Conservation (phyloP, 2,113 vertebrate species). For the Pelvicachromis taeniatus region DNA sequence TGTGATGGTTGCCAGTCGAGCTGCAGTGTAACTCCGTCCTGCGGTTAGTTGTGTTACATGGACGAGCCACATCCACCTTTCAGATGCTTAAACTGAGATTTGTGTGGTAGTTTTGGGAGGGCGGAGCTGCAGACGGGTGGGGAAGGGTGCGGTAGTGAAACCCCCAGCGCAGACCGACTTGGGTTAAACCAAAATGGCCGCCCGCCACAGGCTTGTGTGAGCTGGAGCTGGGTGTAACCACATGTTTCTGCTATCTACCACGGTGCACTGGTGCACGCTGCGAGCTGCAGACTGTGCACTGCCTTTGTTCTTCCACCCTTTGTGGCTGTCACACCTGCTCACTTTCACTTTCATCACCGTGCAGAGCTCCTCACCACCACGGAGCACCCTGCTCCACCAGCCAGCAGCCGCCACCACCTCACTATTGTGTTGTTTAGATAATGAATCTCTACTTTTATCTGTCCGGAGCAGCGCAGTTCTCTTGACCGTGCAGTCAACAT, state of each 20-base stretch:
- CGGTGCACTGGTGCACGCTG: neutral
- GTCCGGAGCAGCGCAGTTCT: neutral
- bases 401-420: neutral
- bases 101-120: constrained; percentile 4
- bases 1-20: neutral
- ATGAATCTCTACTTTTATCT: neutral
- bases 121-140: constrained; percentile 11
- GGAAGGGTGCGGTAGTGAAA: constrained; percentile 51
- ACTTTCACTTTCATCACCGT: neutral
- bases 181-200: constrained; percentile 65
- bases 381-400: neutral
- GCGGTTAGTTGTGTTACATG: neutral
- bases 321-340: neutral
- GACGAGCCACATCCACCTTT: neutral
- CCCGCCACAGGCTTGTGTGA: constrained; percentile 49
- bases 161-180: constrained; percentile 50
- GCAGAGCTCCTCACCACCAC: neutral
- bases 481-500: neutral
- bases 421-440: neutral
- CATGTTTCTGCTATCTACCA: constrained; percentile 28
- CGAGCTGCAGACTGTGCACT: neutral
- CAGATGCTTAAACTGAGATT: constrained; percentile 18
- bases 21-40: neutral
- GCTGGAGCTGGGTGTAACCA: constrained; percentile 56
- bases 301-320: neutral